Evolutionary conservation across 1,140 invertebrate genomes (phyloP).

Genomic region (Nilaparvata lugens): DNA sequence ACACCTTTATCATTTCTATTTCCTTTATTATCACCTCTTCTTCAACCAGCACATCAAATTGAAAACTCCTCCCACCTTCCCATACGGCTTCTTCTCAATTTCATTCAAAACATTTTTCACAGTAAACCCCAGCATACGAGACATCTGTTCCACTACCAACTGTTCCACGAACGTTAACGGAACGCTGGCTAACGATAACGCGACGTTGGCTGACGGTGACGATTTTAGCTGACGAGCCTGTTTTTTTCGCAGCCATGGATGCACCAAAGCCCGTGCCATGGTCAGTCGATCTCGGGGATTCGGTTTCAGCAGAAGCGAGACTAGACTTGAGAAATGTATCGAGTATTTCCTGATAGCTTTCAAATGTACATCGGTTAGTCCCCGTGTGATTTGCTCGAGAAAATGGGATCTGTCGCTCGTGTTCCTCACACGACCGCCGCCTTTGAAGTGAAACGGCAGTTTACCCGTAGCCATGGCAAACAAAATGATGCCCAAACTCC

Average conservation of each 20-base stretch:
- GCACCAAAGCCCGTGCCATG: background rate
- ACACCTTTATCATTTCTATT: no score
- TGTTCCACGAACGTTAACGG: background rate
- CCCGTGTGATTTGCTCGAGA: background rate
- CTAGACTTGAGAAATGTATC: background rate
- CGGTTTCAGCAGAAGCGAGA: constrained; percentile 1
- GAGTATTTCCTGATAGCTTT: background rate
- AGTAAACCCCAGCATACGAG: background rate
- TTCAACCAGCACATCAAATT: constrained; percentile 1
- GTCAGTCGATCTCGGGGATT: background rate
- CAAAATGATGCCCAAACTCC: constrained; percentile 63
- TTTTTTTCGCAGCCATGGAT: constrained; percentile 5
- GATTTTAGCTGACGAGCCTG: no score
- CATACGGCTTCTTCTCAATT: background rate
- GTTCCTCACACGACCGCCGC: background rate
- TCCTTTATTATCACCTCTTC: no score
- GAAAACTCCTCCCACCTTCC: background rate
- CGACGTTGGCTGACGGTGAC: background rate
- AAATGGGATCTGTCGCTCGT: background rate
- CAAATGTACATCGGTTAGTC: background rate
- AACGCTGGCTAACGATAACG: background rate
- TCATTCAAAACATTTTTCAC: background rate
- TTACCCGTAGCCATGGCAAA: constrained; percentile 57
- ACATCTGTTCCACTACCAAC: background rate
- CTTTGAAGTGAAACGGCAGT: constrained; percentile 44